Base-by-base conservation (phyloP, 2,888 invertebrate genomes). In the Diabrotica balteata region DNA sequence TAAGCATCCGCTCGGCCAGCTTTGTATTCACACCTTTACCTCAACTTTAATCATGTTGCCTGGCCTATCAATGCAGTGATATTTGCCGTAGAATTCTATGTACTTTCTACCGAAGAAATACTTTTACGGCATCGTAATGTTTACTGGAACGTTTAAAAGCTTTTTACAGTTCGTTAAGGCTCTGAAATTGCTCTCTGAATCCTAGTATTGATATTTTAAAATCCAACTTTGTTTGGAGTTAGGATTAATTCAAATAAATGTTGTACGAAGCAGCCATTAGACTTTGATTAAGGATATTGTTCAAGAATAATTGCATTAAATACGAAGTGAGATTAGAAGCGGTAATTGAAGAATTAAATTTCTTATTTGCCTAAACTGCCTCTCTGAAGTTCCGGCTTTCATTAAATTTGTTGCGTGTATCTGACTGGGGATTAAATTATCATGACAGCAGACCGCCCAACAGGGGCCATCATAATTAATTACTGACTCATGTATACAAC, bases 81-180 rank as follows among this genome's bases (percentile, higher is more conserved):
- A 32, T 32, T 32, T 32, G 32, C 32, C 32, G 44, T 44, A 45
- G 51, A 57, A 51, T 51, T 63, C 57, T 8, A 8, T 11, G 51
- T 51, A 63, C 43, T 63, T 63, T 45, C 51, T 7, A 63, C 43
- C 44, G 44, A 51, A 63, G 17, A 57, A 57, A 51, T 22, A 44
- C 58, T 55, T 64, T 51, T 52, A 64, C 64, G 58, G 58, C 58
- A 32, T 59, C 58, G 64, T 64, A 58, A 52, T 58, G 58, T 64
- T 59, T 64, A 64, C 63, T 63, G 51, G 44, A 63, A 58, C 45
- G 45, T 51, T 57, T 46, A 42, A 59, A 64, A 64, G 50, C 58
- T 51, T 64, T 64, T 64, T 59, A 58, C 64, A 64, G 46, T 58
- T 59, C 64, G 32, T 32, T 32, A 32, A 51, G 42, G 17, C 45